These are phyloP conservation scores for Psittacula echo DNA, from an alignment of 2,797 vertebrate genomes.

Conservation along the genomic window DNA sequence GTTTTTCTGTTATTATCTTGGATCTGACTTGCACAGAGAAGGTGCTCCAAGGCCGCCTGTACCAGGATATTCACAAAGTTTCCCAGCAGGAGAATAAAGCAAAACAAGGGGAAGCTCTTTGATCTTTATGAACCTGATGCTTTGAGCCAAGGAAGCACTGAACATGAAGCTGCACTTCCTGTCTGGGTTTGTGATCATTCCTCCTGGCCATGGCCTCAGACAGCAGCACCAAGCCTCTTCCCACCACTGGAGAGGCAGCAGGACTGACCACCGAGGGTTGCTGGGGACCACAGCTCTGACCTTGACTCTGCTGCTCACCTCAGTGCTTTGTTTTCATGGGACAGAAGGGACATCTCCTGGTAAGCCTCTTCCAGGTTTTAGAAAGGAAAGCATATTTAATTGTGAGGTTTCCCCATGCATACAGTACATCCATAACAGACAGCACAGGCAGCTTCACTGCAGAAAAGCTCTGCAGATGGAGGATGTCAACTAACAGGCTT, in stretches of 20 bases:
- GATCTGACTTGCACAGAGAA: background rate
- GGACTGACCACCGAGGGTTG: background rate
- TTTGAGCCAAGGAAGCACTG: background rate
- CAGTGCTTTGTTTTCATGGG: background rate
- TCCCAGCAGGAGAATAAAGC: conserved; percentile 39
- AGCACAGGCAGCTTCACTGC: background rate
- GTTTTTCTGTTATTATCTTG: conserved; percentile 27
- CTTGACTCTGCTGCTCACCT: rapidly evolving
- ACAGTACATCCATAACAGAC: background rate
- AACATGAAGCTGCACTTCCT: background rate
- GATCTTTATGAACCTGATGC: background rate
- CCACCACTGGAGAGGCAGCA: background rate
- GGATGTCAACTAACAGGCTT: background rate
- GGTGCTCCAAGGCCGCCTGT: background rate
- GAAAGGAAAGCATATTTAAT: background rate
- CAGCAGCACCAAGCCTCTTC: background rate
- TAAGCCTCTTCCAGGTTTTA: background rate
- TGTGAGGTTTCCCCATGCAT: background rate
- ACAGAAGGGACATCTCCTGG: background rate
- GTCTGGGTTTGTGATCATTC: background rate
- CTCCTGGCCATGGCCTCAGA: background rate
- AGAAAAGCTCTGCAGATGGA: background rate
- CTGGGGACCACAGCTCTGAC: background rate
- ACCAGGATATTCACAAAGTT: conserved; percentile 10
- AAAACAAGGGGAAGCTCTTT: conserved; percentile 37